Percentiles rank a stretch among this genome's conserved stretches.
Evolutionary conservation across 2,888 invertebrate species (phyloP).

Genomic region (Cryptops parisi): DNA sequence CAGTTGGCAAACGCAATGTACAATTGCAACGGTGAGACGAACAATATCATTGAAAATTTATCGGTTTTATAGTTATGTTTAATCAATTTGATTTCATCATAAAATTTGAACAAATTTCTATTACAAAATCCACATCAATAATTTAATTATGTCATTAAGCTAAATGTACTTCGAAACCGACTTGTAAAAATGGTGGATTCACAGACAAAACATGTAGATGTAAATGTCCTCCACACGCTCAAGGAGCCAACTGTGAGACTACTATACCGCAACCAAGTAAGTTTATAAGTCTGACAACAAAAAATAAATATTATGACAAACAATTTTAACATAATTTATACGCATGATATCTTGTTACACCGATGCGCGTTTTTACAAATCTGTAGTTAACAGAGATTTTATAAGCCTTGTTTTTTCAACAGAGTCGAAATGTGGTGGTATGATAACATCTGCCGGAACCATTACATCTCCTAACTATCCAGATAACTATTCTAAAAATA

Average conservation of each 20-base stretch:
- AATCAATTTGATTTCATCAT: too few relatives aligned
- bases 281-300: background rate
- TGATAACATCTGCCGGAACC: background rate
- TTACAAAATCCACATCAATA: too few relatives aligned
- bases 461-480: background rate
- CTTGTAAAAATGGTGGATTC: conserved; percentile 1
- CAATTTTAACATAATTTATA: background rate
- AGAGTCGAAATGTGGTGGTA: too few relatives aligned
- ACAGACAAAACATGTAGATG: background rate
- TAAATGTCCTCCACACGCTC: background rate
- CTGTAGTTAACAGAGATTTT: too few relatives aligned
- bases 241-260: background rate
- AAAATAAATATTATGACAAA: background rate
- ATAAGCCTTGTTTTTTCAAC: too few relatives aligned
- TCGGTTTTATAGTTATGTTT: too few relatives aligned
- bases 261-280: too few relatives aligned
- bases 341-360: background rate
- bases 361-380: too few relatives aligned
- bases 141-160: too few relatives aligned
- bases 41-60: background rate
- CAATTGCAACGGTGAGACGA: conserved; percentile 6
- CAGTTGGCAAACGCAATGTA: conserved; percentile 8
- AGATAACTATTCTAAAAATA: background rate
- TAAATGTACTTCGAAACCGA: background rate
- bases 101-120: too few relatives aligned